Base-by-base conservation (phyloP, 2,888 invertebrate genomes). In the Cheilosia urbana region DNA sequence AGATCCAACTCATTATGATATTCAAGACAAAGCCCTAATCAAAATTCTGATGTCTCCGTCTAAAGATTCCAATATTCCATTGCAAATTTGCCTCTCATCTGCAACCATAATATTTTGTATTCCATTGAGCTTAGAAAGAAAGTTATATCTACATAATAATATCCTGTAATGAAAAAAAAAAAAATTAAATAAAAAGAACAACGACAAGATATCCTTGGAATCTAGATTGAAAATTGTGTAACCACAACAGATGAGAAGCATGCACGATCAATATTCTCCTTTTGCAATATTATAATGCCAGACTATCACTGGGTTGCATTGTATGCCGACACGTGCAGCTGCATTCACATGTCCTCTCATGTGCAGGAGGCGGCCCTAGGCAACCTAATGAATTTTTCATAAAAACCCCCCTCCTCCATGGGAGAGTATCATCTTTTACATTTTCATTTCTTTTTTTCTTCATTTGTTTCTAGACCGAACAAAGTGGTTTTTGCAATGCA, bases 361-460 rank as follows among this genome's bases (percentile, higher is more conserved):
- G 69, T 69, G 63, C 69, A 76, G 53, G 71, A 72, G 42, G 30
- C 75, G 75, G 75, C 81, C 81, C 77, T 66, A 77, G 81, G 85
- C 85, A 85, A 85, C 81, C 84, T 85, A 81, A 85, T 85, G 85
- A 85, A 85, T 85, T 81, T 85, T 85, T 85, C 85, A 85, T 85
- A 85, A 85, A 71, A 76, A 77, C 68, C 69, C 62, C 45, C 76
- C 62, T 58, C 63, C 60, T 37, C 45, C 55, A 40, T 42, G 51
- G 62, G 49, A 30, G 45, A 21, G 72, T 47, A 62, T 47, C 15
- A 7, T 49, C 15, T 24, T 49, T 60, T 21, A 2, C 15, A 1
- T 15, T 0, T 21, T 40, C 13, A 17, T 45, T 53, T 71, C 27
- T 58, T 66, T 53, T 37, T 53, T 63, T 51, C 68, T 53, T 76